phyloP scores from a whole-genome alignment of 2,888 invertebrate species.

The Axea sp. region DNA sequence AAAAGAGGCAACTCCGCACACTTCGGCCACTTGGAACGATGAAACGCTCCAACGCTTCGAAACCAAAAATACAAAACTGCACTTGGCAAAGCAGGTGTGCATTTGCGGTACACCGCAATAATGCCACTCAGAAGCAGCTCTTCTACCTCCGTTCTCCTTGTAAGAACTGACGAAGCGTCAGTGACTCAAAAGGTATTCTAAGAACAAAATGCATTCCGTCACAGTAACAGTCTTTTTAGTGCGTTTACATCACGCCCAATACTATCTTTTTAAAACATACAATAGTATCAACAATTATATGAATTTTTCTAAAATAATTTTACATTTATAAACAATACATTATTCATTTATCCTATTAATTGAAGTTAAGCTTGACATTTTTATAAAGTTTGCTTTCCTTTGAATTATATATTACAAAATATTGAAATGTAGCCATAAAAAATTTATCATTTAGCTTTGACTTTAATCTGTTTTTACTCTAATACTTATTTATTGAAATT shows the following conservation, averaged over 20 bases:
- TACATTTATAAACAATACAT: no score
- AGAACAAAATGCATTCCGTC: constrained; percentile 54
- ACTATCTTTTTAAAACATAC: constrained; percentile 1
- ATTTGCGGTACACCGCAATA: constrained; percentile 66
- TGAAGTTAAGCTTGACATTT: no score
- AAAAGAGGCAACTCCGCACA: constrained; percentile 53
- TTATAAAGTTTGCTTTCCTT: no score
- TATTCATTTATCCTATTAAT: no score
- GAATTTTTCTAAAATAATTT: no score
- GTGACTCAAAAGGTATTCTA: constrained; percentile 53
- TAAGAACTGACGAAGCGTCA: constrained; percentile 72
- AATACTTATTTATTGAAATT: no score
- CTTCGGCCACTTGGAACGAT: constrained; percentile 60
- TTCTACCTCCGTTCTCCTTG: constrained; percentile 29
- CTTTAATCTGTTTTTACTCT: no score
- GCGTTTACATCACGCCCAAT: background rate
- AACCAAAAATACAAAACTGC: constrained; percentile 61
- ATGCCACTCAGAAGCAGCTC: constrained; percentile 70
- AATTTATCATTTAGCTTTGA: no score
- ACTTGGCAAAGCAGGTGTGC: constrained; percentile 62
- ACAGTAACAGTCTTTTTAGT: constrained; percentile 25
- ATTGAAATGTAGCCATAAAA: no score
- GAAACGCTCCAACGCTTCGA: constrained; percentile 63
- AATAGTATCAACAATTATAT: constrained; percentile 16
- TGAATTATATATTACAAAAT: no score